These are phyloP conservation scores for Neodon shergylaensis DNA, from an alignment of 2,113 vertebrate species.

Conservation along the genomic window DNA sequence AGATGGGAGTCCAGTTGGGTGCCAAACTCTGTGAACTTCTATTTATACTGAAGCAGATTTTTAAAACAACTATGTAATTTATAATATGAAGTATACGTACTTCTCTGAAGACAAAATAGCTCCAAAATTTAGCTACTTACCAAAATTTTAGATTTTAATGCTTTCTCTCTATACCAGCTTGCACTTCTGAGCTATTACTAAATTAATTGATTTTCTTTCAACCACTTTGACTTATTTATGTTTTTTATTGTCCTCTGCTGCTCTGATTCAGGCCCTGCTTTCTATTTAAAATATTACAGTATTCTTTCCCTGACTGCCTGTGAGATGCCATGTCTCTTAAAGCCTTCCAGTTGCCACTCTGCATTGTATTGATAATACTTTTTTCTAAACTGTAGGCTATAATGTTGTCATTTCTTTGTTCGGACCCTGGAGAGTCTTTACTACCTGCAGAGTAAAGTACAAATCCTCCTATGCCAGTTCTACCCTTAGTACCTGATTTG, in stretches of 20 bases:
- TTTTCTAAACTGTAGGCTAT: slow-evolving; percentile 10
- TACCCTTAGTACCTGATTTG: background rate
- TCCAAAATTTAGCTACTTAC: slow-evolving; percentile 2
- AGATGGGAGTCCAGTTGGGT: background rate
- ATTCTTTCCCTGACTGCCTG: slow-evolving; percentile 8
- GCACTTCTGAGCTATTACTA: slow-evolving; percentile 16
- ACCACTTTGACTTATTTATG: background rate
- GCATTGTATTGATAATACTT: background rate
- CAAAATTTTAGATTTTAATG: background rate
- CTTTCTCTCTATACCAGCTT: background rate
- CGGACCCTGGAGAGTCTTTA: background rate
- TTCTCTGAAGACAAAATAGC: slow-evolving; percentile 7
- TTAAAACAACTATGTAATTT: slow-evolving; percentile 13
- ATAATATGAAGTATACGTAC: background rate
- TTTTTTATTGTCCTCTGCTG: slow-evolving; percentile 8
- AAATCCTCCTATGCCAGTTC: background rate
- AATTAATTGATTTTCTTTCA: slow-evolving; percentile 36
- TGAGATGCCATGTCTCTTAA: background rate
- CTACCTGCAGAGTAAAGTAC: background rate
- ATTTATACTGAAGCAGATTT: slow-evolving; percentile 14
- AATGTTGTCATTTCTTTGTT: background rate
- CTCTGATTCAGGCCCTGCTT: background rate
- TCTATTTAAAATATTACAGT: background rate
- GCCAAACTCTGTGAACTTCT: background rate
- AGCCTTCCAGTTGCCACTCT: background rate